phyloP scores from a whole-genome alignment of 2,113 vertebrate species.

The Nothocercus julius region DNA sequence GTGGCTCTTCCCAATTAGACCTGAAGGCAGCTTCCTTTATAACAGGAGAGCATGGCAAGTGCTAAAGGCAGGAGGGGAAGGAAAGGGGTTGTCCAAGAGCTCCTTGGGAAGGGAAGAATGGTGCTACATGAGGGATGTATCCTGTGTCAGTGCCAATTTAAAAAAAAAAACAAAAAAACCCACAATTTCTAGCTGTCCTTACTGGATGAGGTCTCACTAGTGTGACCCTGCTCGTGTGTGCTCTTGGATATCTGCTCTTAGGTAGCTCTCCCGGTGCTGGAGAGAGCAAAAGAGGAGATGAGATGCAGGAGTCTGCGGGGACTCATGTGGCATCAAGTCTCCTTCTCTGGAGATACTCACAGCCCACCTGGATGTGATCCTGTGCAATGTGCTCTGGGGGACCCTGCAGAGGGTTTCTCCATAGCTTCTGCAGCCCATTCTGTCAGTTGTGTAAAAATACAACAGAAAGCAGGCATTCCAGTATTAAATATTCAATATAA shows the following conservation, averaged over 20 bases:
- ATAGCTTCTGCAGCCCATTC: not conserved
- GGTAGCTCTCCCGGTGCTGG: not conserved
- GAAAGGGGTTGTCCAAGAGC: not conserved
- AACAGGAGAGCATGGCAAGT: not conserved
- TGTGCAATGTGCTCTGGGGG: too few relatives aligned
- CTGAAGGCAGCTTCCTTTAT: not conserved
- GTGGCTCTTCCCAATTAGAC: not conserved
- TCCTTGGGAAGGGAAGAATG: not conserved
- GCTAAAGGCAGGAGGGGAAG: not conserved
- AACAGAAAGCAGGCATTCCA: not conserved
- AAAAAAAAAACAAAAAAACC: not conserved
- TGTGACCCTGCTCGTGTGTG: not conserved
- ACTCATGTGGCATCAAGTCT: not conserved
- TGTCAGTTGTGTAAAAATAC: not conserved
- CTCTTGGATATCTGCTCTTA: not conserved
- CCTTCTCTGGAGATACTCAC: too few relatives aligned
- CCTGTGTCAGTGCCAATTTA: not conserved
- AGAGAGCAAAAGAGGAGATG: not conserved
- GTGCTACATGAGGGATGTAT: not conserved
- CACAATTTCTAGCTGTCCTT: not conserved
- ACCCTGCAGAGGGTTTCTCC: not conserved
- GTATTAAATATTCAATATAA: slow-evolving; percentile 38
- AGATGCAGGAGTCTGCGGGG: not conserved
- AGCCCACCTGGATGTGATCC: too few relatives aligned
- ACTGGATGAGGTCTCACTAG: not conserved